Base-by-base conservation (phyloP, 2,113 vertebrate genomes). In the Puntigrus tetrazona region DNA sequence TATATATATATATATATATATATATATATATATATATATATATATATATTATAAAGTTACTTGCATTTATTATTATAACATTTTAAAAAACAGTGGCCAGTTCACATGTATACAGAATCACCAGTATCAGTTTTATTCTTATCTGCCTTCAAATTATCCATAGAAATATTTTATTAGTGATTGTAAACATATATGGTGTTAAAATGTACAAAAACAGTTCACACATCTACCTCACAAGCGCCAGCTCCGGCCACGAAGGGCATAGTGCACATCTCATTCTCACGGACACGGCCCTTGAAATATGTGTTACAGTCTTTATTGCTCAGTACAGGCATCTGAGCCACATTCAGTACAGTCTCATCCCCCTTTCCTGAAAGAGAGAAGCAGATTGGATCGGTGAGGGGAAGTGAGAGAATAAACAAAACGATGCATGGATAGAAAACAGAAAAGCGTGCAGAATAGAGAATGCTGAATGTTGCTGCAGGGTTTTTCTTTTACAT, bases 251-350 rank as follows among this genome's bases (percentile, higher is more conserved):
- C 94, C 0, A 89, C 85, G 87, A 97, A 92, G 0, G 95, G 93
- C n/a, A 84, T 88, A 0, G 98, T 98, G 90, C 97, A 99, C 93
- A 99, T 96, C 92, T 99, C 97, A 0, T 90, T 96, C 87, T 97
- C 96, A 5, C 92, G 95, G 20, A 98, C 91, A 0, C 93, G 96
- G 52, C 96, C 96, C 2, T 94, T 93, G 89, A 96, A 95, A 1
- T 93, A 96, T 3, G 74, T 74, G 6, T 96, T 95, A 90, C 97
- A 99, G 1, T 97, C 93, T 0, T 86, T 87, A 63, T 97, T 97
- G 87, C 95, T 95, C 78, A 98, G 90, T 85, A 98, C 95, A 0
- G 89, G 92, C 89, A 98, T 92, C 1, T 29, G 82, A 0, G 97
- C 97, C 84, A 99, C 94, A 0, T 98, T 97, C 61, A 99, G 94